Conservation (phyloP, 2,113 vertebrate species). For the Rissa tridactyla region DNA sequence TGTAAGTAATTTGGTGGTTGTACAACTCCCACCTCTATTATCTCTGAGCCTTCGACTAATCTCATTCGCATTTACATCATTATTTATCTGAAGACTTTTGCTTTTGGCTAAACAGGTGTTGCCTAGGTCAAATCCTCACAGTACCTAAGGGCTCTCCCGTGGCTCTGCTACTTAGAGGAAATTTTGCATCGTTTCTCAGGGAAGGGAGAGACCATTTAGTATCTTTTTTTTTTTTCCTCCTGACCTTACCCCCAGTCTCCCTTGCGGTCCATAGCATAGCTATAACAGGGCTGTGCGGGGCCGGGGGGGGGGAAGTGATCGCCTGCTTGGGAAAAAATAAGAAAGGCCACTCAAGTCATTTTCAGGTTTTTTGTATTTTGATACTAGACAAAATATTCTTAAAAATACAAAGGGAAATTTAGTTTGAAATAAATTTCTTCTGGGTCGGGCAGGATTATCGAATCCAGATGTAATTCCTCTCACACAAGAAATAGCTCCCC, state of each 20-base stretch:
- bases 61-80: not conserved
- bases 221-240: not conserved
- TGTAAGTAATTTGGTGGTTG: not conserved
- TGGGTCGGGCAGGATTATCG: not conserved
- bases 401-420: not conserved
- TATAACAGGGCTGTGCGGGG: rapidly evolving
- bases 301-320: not conserved
- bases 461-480: conserved; percentile 2
- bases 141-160: not conserved
- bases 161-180: not conserved
- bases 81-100: not conserved
- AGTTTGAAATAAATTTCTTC: not conserved
- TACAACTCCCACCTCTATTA: not conserved
- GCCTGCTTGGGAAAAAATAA: not conserved
- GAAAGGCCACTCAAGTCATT: not conserved
- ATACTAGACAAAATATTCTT: not conserved
- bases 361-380: not conserved
- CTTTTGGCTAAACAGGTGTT: not conserved
- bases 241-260: not conserved
- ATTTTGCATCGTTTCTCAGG: not conserved
- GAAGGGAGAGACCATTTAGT: not conserved
- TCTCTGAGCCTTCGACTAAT: not conserved
- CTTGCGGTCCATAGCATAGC: not conserved
- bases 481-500: not conserved
- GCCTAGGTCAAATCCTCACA: not conserved